Percentiles rank a stretch among this genome's conserved stretches.
These are phyloP conservation scores for Andrena trimmerana DNA, from an alignment of 2,888 invertebrate genomes.

Conservation along the genomic window DNA sequence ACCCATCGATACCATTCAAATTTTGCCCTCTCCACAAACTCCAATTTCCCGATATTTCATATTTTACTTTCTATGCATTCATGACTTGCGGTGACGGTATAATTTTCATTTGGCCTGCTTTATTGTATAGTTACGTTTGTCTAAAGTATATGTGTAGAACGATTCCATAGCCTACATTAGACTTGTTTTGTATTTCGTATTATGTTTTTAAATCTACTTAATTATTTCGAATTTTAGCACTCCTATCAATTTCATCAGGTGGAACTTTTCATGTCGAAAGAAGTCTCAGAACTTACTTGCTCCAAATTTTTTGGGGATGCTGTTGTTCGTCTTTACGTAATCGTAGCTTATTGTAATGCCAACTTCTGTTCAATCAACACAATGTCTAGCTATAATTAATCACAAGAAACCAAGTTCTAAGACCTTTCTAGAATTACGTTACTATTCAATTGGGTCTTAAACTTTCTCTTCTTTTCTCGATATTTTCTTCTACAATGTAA, in stretches of 20 bases:
- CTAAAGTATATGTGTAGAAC: slow-evolving; percentile 66
- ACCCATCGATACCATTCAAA: slow-evolving; percentile 65
- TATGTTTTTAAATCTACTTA: slow-evolving; percentile 50
- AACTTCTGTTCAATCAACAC: neutral
- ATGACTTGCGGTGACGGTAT: slow-evolving; percentile 77
- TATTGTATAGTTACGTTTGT: slow-evolving; percentile 67
- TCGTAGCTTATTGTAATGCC: slow-evolving; percentile 10
- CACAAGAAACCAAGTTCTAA: slow-evolving; percentile 41
- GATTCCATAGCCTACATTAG: slow-evolving; percentile 68
- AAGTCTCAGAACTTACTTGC: slow-evolving; percentile 47
- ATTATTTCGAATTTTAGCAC: slow-evolving; percentile 54
- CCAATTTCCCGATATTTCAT: slow-evolving; percentile 63
- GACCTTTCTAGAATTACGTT: slow-evolving; percentile 45
- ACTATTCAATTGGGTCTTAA: slow-evolving; percentile 38
- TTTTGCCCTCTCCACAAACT: slow-evolving; percentile 51
- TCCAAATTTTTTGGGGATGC: slow-evolving; percentile 16
- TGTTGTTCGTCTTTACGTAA: neutral
- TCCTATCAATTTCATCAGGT: slow-evolving; percentile 35
- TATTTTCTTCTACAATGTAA: slow-evolving; percentile 38
- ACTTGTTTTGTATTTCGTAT: slow-evolving; percentile 65
- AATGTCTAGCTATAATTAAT: slow-evolving; percentile 8
- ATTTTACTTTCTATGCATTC: slow-evolving; percentile 73
- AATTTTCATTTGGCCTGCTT: slow-evolving; percentile 72
- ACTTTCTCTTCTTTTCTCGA: slow-evolving; percentile 26
- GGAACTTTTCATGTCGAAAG: slow-evolving; percentile 30